Evolutionary conservation across 2,797 vertebrate species (phyloP).

Genomic region (Amniataba percoides): DNA sequence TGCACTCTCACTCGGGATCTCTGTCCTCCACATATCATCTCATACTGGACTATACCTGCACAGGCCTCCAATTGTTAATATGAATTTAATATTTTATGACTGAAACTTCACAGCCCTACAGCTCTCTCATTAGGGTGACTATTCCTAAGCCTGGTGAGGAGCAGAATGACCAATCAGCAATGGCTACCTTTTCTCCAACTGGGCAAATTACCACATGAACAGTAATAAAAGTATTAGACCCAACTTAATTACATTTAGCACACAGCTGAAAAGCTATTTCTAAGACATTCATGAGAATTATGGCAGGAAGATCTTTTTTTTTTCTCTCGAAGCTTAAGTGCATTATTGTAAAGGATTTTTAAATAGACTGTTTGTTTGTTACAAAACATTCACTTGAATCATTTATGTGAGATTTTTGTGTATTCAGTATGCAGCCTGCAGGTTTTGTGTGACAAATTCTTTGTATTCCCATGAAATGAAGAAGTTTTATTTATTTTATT

Average conservation of each 20-base stretch:
- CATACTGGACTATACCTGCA: conserved; percentile 9
- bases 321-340: conserved; percentile 10
- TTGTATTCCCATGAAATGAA: background rate
- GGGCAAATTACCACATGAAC: conserved; percentile 75
- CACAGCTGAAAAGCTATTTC: conserved; percentile 65
- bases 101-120: conserved; percentile 39
- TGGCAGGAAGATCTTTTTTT: conserved; percentile 39
- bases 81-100: conserved; percentile 62
- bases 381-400: background rate
- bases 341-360: conserved; percentile 42
- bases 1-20: background rate
- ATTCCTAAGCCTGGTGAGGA: conserved; percentile 45
- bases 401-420: background rate
- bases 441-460: background rate
- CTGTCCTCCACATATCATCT: background rate
- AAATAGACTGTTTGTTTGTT: conserved; percentile 13
- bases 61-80: conserved; percentile 39
- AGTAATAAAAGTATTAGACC: conserved; percentile 62
- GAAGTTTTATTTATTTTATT: background rate
- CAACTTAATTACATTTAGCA: conserved; percentile 71
- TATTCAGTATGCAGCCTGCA: background rate
- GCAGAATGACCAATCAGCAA: conserved; percentile 48
- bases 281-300: conserved; percentile 55
- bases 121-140: conserved; percentile 56
- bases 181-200: conserved; percentile 56